Base-by-base conservation (phyloP, 2,797 vertebrate species). In the Microtus californicus region DNA sequence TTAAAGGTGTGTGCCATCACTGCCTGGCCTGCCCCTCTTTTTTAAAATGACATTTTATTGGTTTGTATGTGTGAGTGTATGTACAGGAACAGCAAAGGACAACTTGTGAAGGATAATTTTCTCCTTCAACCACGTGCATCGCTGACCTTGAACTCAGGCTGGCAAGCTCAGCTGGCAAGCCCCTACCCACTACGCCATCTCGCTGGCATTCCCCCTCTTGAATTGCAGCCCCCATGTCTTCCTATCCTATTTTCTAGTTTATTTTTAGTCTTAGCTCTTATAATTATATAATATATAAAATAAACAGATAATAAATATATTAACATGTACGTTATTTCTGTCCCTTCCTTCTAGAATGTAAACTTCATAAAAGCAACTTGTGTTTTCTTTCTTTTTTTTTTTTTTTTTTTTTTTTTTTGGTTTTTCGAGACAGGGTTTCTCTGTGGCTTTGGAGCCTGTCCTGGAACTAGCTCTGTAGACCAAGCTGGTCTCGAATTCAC, bases 211-310 rank as follows among this genome's bases (percentile, higher is more conserved):
- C 4, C n/a, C 25, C 34, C 4, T n/a, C 40, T 79, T 88, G 85
- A 92, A 63, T 11, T 90, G 61, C 48, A 95, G 34, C 48, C 56
- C 5, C 48, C 25, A 87, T 69, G 88, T 65, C 10, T 89, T 81
- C 25, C 79, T 86, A 63, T 71, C 6, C 23, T 77, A 85, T 74
- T 61, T 31, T 54, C 79, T 43, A 67, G 31, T 79, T 91, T 77
- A 77, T 90, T 92, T 96, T 91, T 96, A 96, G 65, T 88, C 79
- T 94, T 93, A 87, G 29, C 15, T 43, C 19, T 87, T 92, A 73
- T 43, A 51, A 91, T 95, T 87, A 80, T 61, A 59, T 59, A 81
- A 40, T 27, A 29, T 40, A 40, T 34, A 43, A 45, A 13, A 83
- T 83, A 65, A 83, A 65, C 17, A 76, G 21, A 74, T 76, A 89